Base-by-base conservation (phyloP, 2,888 invertebrate genomes). In the Flexamia atlantica region DNA sequence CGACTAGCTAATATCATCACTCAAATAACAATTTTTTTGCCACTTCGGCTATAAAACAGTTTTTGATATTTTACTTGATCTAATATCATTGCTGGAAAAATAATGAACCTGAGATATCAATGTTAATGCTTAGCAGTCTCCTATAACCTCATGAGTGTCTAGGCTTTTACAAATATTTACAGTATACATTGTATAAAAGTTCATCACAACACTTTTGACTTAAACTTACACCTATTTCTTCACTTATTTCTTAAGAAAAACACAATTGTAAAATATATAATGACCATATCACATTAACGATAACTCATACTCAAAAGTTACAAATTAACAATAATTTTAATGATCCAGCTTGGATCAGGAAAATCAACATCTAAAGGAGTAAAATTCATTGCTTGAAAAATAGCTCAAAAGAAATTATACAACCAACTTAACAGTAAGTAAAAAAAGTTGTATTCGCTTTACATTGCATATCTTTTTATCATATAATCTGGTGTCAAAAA, bases 181-280 rank as follows among this genome's bases (percentile, higher is more conserved):
- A 64, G 30, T 64, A 28, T 64, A 64, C 64, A 64, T 64, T 10
- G 64, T 64, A 64, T 64, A 64, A 64, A 64, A 64, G 64, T 64
- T 30, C 72, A 72, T 72, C 72, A 72, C 72, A 72, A 36, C 72
- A 17, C 40, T 72, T 72, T 72, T 72, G 72, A 72, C 72, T 64
- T 64, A 9, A 64, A 64, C 64, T 64, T 64, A 64, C 7, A 28
- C 12, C 28, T 64, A 64, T 1, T 28, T 20, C 23, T 53, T 64
- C 20, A 12, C 64, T 64, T 64, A 64, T 28, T 53, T 9, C 64
- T 64, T 28, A 20, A 64, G 28, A 64, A 64, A 28, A 64, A 20
- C 20, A 57, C 3, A 20, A 57, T 57, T 36, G 36, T 36, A 7
- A 23, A 5, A 7, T 23, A 64, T 28, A 64, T 9, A 64, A 64